Percentiles rank a stretch among this genome's conserved stretches.
Conservation (phyloP, 2,113 vertebrate species). For the Callipepla californica region DNA sequence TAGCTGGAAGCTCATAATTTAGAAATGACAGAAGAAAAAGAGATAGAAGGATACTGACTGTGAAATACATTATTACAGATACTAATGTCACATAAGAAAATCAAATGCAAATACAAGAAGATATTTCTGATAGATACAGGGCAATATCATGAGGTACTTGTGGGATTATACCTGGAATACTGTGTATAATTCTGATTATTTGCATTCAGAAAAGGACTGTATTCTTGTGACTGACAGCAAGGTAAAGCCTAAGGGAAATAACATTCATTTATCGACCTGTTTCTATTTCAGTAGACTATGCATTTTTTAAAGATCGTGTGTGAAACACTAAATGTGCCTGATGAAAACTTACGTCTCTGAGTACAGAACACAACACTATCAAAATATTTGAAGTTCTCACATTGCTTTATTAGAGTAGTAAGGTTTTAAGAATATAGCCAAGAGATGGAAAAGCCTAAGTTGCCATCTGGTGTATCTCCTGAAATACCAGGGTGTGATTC, state of each 20-base stretch:
- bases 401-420: background rate
- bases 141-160: background rate
- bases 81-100: background rate
- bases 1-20: constrained; percentile 41
- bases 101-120: background rate
- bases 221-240: background rate
- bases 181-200: background rate
- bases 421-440: background rate
- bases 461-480: background rate
- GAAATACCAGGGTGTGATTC: background rate
- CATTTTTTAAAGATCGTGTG: background rate
- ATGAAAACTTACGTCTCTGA: background rate
- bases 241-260: background rate
- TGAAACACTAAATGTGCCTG: background rate
- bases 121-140: background rate
- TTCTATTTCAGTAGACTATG: background rate
- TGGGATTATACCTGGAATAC: background rate
- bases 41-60: background rate
- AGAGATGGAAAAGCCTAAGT: background rate
- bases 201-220: background rate
- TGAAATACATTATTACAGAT: background rate
- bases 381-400: background rate
- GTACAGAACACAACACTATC: background rate
- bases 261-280: background rate
- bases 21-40: constrained; percentile 38